Evolutionary conservation across 2,113 vertebrate species (phyloP), one percentile per base, ranked within the genome.

Genomic region (Solenodon paradoxus): DNA sequence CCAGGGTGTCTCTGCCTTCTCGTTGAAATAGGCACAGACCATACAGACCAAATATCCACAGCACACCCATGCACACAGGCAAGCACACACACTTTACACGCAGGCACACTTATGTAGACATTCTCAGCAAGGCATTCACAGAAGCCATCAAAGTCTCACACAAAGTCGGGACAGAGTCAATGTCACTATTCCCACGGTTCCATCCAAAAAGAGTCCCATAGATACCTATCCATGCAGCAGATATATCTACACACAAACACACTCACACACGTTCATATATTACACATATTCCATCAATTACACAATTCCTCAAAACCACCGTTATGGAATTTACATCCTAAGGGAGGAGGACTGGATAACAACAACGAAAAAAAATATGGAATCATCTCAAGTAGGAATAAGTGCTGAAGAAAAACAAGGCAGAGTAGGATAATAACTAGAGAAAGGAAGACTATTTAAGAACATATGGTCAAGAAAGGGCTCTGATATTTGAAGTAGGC

Each of bases 241-340:
- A 81, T 55, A 10, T 35, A 49, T 22, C 68, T 22, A 63, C 72
- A 81, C 26, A 40, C 22, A 68, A 80, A 53, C 12, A 38, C n/a
- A 66, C 38, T 45, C 77, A 75, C 35, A 47, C 55, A 40, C 38
- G 38, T 9, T 68, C 24, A 69, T 49, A 81, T 49, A 55, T 78
- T 28, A 68, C 57, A 74, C 38, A 38, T 30, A 72, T 8, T 88
- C 40, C 55, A n/a, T 59, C 86, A 57, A 69, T 17, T 64, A 40
- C 59, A 80, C 96, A 86, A 32, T 72, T 24, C n/a, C 53, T 89
- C n/a, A n/a, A n/a, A n/a, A n/a, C n/a, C n/a, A 89, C 51, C 45
- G 80, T 82, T 9, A 32, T 74, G 32, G 53, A 92, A 91, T 79
- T 83, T 95, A 53, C 17, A 81, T 93, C 78, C 24, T 40, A 45